These are phyloP conservation scores for Serilophus lunatus DNA, from an alignment of 2,113 vertebrate species.

Conservation along the genomic window DNA sequence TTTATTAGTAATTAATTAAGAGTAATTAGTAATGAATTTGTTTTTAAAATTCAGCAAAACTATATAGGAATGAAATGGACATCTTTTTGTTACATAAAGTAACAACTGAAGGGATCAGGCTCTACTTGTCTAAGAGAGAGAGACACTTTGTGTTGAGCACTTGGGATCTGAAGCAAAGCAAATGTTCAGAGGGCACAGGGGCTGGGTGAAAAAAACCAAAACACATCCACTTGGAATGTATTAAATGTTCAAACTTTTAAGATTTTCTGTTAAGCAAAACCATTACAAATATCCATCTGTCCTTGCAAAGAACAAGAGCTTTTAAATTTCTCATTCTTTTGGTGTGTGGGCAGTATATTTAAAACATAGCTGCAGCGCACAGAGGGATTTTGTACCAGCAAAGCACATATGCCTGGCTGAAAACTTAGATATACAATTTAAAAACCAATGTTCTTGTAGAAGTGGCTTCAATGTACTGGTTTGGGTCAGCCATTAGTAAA, in stretches of 20 bases:
- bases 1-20: not conserved
- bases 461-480: not conserved
- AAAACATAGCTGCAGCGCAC: not conserved
- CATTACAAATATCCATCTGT: not conserved
- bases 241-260: not conserved
- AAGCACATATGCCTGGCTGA: not conserved
- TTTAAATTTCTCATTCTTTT: not conserved
- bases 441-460: not conserved
- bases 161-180: not conserved
- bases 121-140: not conserved
- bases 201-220: not conserved
- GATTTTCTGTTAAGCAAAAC: not conserved
- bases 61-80: not conserved
- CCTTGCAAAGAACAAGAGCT: not conserved
- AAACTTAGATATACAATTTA: not conserved
- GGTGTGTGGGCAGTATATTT: not conserved
- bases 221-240: not conserved
- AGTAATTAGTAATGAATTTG: not conserved
- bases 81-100: not conserved
- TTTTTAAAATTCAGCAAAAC: not conserved
- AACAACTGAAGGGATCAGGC: not conserved
- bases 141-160: not conserved
- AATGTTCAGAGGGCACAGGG: not conserved
- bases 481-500: not conserved
- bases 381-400: not conserved